Conservation (phyloP, 2,113 vertebrate genomes). For the Gavia stellata region DNA sequence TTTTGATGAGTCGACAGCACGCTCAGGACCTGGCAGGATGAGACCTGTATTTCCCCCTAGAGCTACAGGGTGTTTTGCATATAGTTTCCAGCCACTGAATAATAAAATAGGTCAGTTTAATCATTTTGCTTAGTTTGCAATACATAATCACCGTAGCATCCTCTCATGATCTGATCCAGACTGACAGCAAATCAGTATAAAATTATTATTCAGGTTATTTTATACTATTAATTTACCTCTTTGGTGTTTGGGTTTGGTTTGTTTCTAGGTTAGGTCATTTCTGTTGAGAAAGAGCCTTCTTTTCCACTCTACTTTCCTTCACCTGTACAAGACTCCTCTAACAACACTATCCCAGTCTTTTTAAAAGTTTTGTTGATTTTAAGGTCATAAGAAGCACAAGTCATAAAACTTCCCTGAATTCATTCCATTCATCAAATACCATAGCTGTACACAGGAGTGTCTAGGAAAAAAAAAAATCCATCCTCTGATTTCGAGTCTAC, state of each 20-base stretch:
- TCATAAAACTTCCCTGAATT: not conserved
- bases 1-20: not conserved
- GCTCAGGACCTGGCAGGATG: not conserved
- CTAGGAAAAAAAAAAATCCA: not conserved
- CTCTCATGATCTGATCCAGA: not conserved
- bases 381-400: not conserved
- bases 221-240: not conserved
- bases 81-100: not conserved
- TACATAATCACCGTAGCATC: not conserved
- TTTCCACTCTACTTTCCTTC: not conserved
- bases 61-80: not conserved
- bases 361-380: not conserved
- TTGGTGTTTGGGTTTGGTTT: not conserved
- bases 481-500: not conserved
- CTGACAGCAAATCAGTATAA: not conserved
- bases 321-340: not conserved
- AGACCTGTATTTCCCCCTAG: not conserved
- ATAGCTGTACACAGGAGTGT: rapidly evolving
- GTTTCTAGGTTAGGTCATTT: not conserved
- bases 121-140: not conserved
- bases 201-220: not conserved
- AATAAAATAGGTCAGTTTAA: not conserved
- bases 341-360: not conserved
- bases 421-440: not conserved
- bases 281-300: not conserved